Evolutionary conservation across 2,797 vertebrate species (phyloP).

Genomic region (Clarias fuscus): DNA sequence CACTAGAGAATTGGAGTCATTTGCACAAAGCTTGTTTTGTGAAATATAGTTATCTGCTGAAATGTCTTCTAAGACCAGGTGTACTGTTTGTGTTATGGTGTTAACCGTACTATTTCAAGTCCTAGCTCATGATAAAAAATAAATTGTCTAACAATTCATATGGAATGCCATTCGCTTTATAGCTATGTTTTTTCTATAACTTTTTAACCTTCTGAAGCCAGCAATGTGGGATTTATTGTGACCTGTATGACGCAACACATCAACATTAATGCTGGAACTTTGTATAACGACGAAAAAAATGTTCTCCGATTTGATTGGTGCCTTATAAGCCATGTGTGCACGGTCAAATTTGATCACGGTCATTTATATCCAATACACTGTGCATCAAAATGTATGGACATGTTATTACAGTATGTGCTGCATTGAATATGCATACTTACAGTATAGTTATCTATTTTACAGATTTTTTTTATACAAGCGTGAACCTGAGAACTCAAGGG

Average conservation of each 20-base stretch:
- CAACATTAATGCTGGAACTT: background rate
- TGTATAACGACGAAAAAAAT: background rate
- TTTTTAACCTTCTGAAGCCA: background rate
- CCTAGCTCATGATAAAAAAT: background rate
- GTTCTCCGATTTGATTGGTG: background rate
- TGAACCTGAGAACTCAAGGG: background rate
- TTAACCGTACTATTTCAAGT: background rate
- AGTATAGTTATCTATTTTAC: background rate
- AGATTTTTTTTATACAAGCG: background rate
- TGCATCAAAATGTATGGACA: background rate
- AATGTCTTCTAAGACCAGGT: background rate
- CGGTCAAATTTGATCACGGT: too few species aligned
- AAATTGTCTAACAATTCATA: background rate
- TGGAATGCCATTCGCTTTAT: background rate
- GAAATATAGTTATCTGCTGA: background rate
- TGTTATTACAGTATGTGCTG: too few species aligned
- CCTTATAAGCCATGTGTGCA: background rate
- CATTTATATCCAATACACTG: background rate
- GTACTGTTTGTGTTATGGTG: background rate
- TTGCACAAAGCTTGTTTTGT: background rate
- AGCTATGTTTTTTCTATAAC: background rate
- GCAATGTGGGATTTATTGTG: background rate
- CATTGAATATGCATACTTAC: background rate
- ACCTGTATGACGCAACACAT: background rate
- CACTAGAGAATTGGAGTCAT: background rate